Conservation (phyloP, 2,888 invertebrate species). For the Gymnosoma rotundatum region DNA sequence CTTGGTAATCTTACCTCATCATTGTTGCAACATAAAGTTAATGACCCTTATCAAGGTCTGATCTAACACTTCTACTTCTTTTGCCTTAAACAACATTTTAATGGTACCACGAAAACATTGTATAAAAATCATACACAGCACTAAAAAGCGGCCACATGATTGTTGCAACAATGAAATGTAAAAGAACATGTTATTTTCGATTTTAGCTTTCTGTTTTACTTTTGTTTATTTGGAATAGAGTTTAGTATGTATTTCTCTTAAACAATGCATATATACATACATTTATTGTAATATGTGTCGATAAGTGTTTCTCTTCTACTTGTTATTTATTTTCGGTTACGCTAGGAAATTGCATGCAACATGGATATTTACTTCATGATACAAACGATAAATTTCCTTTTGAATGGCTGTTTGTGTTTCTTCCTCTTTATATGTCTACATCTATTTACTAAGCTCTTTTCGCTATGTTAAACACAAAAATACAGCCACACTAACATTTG, state of each 20-base stretch:
- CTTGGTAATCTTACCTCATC: slow-evolving; percentile 51
- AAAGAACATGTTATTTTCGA: slow-evolving; percentile 46
- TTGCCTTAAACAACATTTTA: slow-evolving; percentile 21
- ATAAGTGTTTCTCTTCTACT: slow-evolving; percentile 60
- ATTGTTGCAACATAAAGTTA: slow-evolving; percentile 73
- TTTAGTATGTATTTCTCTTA: too few relatives aligned
- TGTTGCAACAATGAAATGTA: slow-evolving; percentile 18
- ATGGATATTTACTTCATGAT: slow-evolving; percentile 61
- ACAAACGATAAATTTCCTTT: slow-evolving; percentile 57
- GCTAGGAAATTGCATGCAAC: slow-evolving; percentile 66
- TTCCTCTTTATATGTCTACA: slow-evolving; percentile 10
- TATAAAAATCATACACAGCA: neutral
- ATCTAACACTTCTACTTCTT: slow-evolving; percentile 71
- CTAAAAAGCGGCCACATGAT: slow-evolving; percentile 30
- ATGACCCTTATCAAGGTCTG: slow-evolving; percentile 81
- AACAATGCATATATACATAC: slow-evolving; percentile 6
- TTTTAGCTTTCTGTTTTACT: slow-evolving; percentile 14
- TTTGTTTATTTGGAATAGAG: slow-evolving; percentile 12
- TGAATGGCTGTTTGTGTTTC: slow-evolving; percentile 28
- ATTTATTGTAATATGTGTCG: slow-evolving; percentile 4
- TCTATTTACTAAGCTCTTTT: neutral
- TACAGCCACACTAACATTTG: neutral
- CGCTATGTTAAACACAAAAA: slow-evolving; percentile 17
- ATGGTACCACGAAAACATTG: slow-evolving; percentile 18
- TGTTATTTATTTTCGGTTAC: slow-evolving; percentile 46